These are phyloP conservation scores for Drosophila subpulchrella DNA, from an alignment of 1,140 invertebrate genomes.

Conservation along the genomic window DNA sequence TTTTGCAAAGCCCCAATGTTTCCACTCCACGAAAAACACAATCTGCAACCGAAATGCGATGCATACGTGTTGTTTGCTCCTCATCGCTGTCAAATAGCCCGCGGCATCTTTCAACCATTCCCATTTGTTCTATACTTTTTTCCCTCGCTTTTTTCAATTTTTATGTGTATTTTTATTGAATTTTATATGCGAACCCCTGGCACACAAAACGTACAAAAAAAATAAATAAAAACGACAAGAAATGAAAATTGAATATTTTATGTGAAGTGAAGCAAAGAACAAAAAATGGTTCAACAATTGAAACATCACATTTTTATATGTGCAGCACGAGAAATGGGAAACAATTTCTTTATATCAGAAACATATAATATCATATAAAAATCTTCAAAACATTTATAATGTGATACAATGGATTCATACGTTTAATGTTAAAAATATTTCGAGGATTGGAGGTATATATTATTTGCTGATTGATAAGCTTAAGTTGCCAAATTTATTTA, in stretches of 20 bases:
- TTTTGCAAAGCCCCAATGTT: slow-evolving; percentile 7
- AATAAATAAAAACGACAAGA: slow-evolving; percentile 16
- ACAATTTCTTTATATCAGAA: neutral
- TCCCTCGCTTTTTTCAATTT: slow-evolving; percentile 18
- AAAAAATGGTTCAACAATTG: slow-evolving; percentile 19
- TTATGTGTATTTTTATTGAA: slow-evolving; percentile 46
- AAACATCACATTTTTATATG: slow-evolving; percentile 6
- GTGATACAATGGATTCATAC: neutral
- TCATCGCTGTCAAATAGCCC: slow-evolving; percentile 8
- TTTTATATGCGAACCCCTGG: slow-evolving; percentile 29
- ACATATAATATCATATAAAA: neutral
- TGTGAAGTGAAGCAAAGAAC: slow-evolving; percentile 29
- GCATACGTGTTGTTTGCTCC: slow-evolving; percentile 37
- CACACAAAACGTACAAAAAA: slow-evolving; percentile 8
- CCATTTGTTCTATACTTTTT: neutral
- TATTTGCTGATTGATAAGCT: neutral
- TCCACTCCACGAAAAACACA: slow-evolving; percentile 12
- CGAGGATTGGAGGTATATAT: neutral
- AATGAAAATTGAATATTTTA: slow-evolving; percentile 64
- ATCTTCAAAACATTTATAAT: neutral
- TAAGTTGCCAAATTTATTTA: too few species aligned
- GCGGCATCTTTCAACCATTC: slow-evolving; percentile 8
- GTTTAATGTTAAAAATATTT: neutral
- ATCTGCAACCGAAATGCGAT: slow-evolving; percentile 53
- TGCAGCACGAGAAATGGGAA: neutral